Base-by-base conservation (phyloP, 1,140 invertebrate genomes). In the Euura saliciscinereae region DNA sequence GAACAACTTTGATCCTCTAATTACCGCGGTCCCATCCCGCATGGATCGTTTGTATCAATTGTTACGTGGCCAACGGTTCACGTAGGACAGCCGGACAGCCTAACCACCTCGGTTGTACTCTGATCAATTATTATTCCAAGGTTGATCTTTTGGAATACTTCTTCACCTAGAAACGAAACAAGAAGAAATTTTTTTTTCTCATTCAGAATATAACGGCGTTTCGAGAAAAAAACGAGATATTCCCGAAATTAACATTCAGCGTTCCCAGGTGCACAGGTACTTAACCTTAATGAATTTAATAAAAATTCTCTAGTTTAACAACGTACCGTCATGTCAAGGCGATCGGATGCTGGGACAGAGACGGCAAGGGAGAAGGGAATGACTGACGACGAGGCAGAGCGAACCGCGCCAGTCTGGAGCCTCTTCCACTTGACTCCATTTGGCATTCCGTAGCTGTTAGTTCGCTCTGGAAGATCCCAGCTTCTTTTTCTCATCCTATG, bases 371-470 rank as follows among this genome's bases (percentile, higher is more conserved):
- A 0, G 28, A 28, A 28, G 0, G 28, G 28, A 28, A 1, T 28
- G 28, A 28, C 28, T 28, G 28, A 28, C 46, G 46, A n/a, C 46
- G 46, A 51, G 28, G 28, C 28, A 28, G 28, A 28, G 46, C 46
- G n/a, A 51, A 51, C 7, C 46, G 46, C 51, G 51, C 51, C 51
- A 59, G 51, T 4, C 51, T 59, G 51, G 51, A 59, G 51, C 51
- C 51, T 59, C 51, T 59, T 59, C 51, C 51, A 59, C 51, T 59
- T 59, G 51, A 59, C 51, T 59, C 51, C 51, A 59, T 59, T 59
- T 59, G 51, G 51, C 51, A 59, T 6, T 59, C 51, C 51, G 13
- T 11, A 5, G 51, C 51, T 8, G 8, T 8, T 59, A 51, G 51
- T 3, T 59, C 13, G 13, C 51, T 8, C 51, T 59, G 3, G 51